Evolutionary conservation across 1,140 invertebrate genomes (phyloP).

Genomic region (Habropoda laboriosa): DNA sequence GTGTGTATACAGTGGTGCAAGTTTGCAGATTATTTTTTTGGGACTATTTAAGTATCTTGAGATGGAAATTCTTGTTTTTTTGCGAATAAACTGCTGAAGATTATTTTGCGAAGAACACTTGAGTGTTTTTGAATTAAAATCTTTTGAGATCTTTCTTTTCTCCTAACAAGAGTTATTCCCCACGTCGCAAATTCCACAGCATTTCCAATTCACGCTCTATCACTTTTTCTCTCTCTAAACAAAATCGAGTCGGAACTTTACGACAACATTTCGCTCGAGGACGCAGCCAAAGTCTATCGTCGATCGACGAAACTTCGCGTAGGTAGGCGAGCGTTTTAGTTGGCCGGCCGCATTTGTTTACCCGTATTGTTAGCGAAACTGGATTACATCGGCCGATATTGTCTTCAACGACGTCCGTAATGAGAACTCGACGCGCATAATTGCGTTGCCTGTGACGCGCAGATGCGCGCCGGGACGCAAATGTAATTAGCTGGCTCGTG

Average conservation of each 20-base stretch:
- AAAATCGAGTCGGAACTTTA: neutral
- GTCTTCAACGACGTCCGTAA: slow-evolving; percentile 51
- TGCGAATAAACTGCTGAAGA: no score
- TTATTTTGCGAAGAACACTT: no score
- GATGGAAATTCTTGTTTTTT: no score
- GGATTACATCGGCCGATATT: slow-evolving; percentile 55
- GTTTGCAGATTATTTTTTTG: no score
- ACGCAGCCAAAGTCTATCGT: neutral
- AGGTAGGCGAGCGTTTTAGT: neutral
- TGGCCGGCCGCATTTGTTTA: slow-evolving; percentile 49
- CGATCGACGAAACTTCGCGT: slow-evolving; percentile 1
- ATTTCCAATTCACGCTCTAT: no score
- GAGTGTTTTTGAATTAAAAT: no score
- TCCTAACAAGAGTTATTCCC: no score
- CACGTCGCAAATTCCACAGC: no score
- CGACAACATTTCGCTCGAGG: neutral
- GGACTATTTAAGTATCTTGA: no score
- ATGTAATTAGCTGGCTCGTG: slow-evolving; percentile 54
- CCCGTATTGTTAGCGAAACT: slow-evolving; percentile 59
- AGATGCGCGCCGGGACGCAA: slow-evolving; percentile 30
- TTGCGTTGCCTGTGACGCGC: slow-evolving; percentile 52
- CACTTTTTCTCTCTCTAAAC: no score
- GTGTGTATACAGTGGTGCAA: no score
- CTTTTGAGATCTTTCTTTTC: no score
- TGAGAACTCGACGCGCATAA: slow-evolving; percentile 45